Percentiles rank a stretch among this genome's conserved stretches.
Evolutionary conservation across 2,797 vertebrate genomes (phyloP).

Genomic region (Sebastiscus tertius): DNA sequence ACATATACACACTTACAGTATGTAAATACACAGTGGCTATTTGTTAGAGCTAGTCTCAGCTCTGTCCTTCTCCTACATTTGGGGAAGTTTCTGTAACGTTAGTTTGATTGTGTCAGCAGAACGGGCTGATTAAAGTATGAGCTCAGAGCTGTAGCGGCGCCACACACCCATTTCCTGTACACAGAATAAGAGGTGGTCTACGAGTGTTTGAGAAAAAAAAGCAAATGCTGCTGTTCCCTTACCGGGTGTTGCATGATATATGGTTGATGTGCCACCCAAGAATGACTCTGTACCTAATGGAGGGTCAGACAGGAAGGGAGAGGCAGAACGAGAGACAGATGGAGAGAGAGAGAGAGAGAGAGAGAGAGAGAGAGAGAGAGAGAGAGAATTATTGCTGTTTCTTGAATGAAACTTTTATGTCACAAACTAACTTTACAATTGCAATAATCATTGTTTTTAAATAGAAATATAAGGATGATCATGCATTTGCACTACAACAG

Average conservation of each 20-base stretch:
- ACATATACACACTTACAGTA: constrained; percentile 7
- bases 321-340: constrained; percentile 16
- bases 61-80: constrained; percentile 26
- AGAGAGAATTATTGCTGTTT: background rate
- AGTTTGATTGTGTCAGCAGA: constrained; percentile 60
- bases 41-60: constrained; percentile 47
- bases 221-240: constrained; percentile 74
- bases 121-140: constrained; percentile 53
- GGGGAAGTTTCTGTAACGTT: constrained; percentile 47
- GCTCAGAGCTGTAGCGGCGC: constrained; percentile 31
- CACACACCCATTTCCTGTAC: constrained; percentile 70
- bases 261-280: constrained; percentile 98
- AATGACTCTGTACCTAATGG: constrained; percentile 94
- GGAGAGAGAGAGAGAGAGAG: background rate
- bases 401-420: background rate
- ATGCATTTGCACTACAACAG: background rate
- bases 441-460: background rate
- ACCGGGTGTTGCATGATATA: constrained; percentile 99
- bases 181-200: constrained; percentile 24
- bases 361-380: background rate
- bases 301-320: constrained; percentile 16
- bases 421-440: background rate
- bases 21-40: constrained; percentile 26
- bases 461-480: background rate
- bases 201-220: background rate